Evolutionary conservation across 1,140 invertebrate genomes (phyloP), one percentile per base, ranked within the genome.

Genomic region (Samia ricini): DNA sequence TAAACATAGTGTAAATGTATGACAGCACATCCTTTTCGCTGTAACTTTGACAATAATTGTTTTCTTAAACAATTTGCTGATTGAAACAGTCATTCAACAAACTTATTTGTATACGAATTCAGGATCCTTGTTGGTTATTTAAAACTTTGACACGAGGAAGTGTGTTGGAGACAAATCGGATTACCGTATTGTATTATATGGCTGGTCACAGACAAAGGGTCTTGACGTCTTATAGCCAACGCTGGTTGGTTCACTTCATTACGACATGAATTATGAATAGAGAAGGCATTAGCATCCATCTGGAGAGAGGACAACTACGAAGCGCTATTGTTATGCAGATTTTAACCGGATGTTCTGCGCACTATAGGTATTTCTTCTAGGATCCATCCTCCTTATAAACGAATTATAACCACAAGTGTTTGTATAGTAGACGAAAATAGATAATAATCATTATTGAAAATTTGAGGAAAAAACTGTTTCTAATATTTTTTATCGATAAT

Each of bases 311-410:
- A 73, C 70, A 79, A 78, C 75, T 81, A 75, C 66, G 66, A 72
- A 66, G 61, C 72, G 69, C 73, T 63, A 89, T 88, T 89, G 83
- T 89, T 79, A 89, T 88, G 83, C 81, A 88, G 82, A 88, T 88
- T 84, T 78, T 74, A 57, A 69, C 81, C 81, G 85, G 80, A 84
- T 76, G 78, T 79, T 75, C 74, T 72, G 50, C 61, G 57, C 70
- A 62, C 62, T 42, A 15, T 42, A 70, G 69, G 61, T 69, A 77
- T 72, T 77, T 74, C 76, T 73, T 66, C 68, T 15, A 42, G 71
- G 69, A 68, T 69, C 76, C 74, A 74, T 74, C 55, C 66, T 72
- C 69, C 73, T 78, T 80, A 80, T 79, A 83, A 84, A 88, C 79
- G 81, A 82, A 15, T 42, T 42, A 42, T 42, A 29, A n/a, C n/a